Base-by-base conservation (phyloP, 2,797 vertebrate species). In the Malurus splendens region DNA sequence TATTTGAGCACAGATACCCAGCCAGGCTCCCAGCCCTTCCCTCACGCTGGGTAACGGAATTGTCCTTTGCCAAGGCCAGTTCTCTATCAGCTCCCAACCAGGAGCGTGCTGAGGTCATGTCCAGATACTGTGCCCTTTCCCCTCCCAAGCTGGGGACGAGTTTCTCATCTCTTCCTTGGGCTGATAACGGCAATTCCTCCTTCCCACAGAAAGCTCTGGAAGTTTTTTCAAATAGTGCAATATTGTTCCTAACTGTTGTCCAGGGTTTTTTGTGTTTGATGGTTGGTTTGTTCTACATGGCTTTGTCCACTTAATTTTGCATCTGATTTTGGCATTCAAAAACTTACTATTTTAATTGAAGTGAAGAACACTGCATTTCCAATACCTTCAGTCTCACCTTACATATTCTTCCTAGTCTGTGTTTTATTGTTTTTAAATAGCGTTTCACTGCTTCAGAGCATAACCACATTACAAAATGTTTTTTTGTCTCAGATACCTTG, bases 321-420 rank as follows among this genome's bases (percentile, higher is more conserved):
- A 20, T 41, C 30, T 32, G 28, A 38, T 47, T 41, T 54, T 54
- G 45, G 14, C 4, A 1, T 38, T 77, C 47, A 3, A n/a, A 60
- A 24, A 7, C 2, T 4, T 20, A 3, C 1, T 33, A 1, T 36
- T 41, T 39, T n/a, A 11, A 1, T 4, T 14, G 14, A 32, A 6
- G 8, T 20, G 18, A 42, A 45, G 44, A 22, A 44, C 44, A 12
- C 20, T 32, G 28, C 1, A 0, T 70, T 54, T 75, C 82, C 41
- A 51, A 60, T 61, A 6, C 44, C 60, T 72, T 30, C 51, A 25
- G 16, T 47, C 75, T 66, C 5, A 3, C 52, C 78, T 86, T 75
- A 54, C 6, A 0, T 82, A 70, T 79, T 55, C 65, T 62, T 76
- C 61, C 65, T 59, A 33, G 18, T 22, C 38, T 14, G 10, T 66